Evolutionary conservation across 2,113 vertebrate species (phyloP).

Genomic region (Podocnemis expansa): DNA sequence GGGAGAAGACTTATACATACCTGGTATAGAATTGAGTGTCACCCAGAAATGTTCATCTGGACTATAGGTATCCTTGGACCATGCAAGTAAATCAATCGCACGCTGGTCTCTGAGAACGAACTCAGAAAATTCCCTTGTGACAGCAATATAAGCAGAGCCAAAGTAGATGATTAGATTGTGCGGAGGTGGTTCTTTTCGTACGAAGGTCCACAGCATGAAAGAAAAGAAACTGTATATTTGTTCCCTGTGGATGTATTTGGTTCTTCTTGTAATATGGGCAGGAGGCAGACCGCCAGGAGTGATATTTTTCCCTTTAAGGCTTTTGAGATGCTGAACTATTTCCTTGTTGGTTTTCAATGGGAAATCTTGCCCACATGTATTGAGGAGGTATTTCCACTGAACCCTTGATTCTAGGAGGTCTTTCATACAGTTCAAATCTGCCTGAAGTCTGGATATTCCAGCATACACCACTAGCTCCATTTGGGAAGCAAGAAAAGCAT

Average conservation of each 20-base stretch:
- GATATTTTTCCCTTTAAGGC: conserved; percentile 49
- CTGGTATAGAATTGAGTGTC: conserved; percentile 71
- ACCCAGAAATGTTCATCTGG: conserved; percentile 77
- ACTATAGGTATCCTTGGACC: conserved; percentile 76
- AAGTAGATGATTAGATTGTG: conserved; percentile 74
- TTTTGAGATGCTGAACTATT: conserved; percentile 66
- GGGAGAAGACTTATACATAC: conserved; percentile 28
- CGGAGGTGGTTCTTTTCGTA: not conserved
- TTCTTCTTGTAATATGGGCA: not conserved
- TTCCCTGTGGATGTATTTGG: conserved; percentile 52
- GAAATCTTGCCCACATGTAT: conserved; percentile 73
- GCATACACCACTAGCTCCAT: conserved; percentile 61
- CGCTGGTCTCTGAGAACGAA: conserved; percentile 46
- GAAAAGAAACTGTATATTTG: conserved; percentile 44
- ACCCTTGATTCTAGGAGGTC: conserved; percentile 15
- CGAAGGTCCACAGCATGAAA: conserved; percentile 26
- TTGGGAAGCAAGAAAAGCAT: conserved; percentile 53
- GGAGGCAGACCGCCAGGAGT: conserved; percentile 66
- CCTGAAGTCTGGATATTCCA: conserved; percentile 61
- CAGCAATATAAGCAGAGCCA: conserved; percentile 49
- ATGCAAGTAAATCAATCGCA: conserved; percentile 55
- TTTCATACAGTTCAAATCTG: conserved; percentile 64
- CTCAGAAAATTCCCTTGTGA: conserved; percentile 47
- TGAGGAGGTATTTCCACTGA: conserved; percentile 65
- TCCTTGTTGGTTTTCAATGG: conserved; percentile 75